Percentiles rank a stretch among this genome's conserved stretches.
phyloP scores from a whole-genome alignment of 2,113 vertebrate genomes.

The Echinops telfairi region DNA sequence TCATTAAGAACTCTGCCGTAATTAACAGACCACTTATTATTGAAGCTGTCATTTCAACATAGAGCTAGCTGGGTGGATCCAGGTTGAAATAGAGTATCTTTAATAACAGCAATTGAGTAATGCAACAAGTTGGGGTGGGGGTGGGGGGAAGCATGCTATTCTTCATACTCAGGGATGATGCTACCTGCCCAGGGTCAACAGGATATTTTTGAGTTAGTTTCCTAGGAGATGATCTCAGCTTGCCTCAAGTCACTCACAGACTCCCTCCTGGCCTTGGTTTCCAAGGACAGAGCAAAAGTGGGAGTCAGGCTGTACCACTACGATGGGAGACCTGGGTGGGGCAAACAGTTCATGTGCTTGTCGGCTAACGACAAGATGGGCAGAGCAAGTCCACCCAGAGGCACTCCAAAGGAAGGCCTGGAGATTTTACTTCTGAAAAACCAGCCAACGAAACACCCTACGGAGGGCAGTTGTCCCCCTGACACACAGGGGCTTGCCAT shows the following conservation, averaged over 20 bases:
- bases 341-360: background rate
- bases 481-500: background rate
- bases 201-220: conserved; percentile 45
- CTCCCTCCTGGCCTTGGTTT: background rate
- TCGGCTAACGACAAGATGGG: background rate
- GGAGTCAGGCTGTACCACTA: background rate
- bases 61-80: conserved; percentile 52
- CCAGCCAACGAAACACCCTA: background rate
- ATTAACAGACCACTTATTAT: conserved; percentile 69
- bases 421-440: background rate
- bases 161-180: background rate
- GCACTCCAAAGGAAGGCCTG: background rate
- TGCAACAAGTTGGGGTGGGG: conserved; percentile 37
- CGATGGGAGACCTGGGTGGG: background rate
- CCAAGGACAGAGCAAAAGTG: background rate
- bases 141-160: background rate
- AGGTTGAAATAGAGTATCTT: conserved; percentile 39
- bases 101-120: conserved; percentile 71
- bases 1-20: conserved; percentile 69
- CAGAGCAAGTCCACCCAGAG: background rate
- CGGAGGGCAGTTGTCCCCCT: background rate
- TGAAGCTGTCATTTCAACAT: conserved; percentile 70
- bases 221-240: background rate
- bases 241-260: background rate
- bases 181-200: background rate